Conservation (phyloP, 2,797 vertebrate genomes). For the Microctenopoma steveboyesi region DNA sequence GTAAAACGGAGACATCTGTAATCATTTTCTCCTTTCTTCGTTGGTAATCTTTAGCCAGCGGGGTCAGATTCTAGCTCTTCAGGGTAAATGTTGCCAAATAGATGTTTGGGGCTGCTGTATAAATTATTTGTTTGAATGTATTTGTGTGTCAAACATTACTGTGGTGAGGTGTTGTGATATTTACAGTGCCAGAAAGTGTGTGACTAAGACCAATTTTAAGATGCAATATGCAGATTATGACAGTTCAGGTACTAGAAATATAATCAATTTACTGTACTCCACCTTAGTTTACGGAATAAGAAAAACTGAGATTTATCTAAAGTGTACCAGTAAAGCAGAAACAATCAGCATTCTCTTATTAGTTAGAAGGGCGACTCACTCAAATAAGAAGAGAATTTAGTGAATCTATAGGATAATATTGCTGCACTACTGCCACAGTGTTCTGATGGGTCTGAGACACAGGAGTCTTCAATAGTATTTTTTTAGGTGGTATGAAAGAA, state of each 20-base stretch:
- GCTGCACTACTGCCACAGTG: too few relatives aligned
- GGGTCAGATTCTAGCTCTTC: slow-evolving; percentile 45
- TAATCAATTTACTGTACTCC: too few relatives aligned
- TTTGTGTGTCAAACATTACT: background rate
- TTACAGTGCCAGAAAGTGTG: background rate
- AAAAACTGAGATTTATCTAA: background rate
- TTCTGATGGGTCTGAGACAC: too few relatives aligned
- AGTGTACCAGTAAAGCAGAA: too few relatives aligned
- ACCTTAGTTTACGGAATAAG: background rate
- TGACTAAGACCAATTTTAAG: background rate
- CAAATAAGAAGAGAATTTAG: too few relatives aligned
- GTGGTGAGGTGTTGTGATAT: background rate
- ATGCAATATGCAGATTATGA: too few relatives aligned
- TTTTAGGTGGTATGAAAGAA: too few relatives aligned
- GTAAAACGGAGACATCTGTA: slow-evolving; percentile 74
- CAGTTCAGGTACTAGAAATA: too few relatives aligned
- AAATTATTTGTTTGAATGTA: slow-evolving; percentile 20
- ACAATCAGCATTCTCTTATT: too few relatives aligned
- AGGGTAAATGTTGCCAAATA: slow-evolving; percentile 35
- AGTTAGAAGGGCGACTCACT: too few relatives aligned
- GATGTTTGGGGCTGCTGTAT: slow-evolving; percentile 48
- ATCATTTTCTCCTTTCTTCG: slow-evolving; percentile 58
- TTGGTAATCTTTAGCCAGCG: slow-evolving; percentile 63
- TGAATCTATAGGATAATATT: too few relatives aligned
- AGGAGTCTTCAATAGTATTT: too few relatives aligned